phyloP scores from a whole-genome alignment of 2,888 invertebrate genomes.

The Encarsia formosa region DNA sequence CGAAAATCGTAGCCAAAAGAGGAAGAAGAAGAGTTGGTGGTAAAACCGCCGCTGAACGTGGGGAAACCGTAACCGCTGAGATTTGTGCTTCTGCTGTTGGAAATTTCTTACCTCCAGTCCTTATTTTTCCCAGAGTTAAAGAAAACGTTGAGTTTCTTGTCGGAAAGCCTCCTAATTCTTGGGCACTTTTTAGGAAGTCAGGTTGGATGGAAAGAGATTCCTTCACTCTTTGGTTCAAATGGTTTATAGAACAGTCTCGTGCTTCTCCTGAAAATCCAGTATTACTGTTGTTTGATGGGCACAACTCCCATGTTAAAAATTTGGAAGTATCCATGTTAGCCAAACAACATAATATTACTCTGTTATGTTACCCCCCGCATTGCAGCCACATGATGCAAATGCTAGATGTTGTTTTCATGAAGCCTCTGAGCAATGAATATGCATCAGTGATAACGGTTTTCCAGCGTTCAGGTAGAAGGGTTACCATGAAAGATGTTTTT shows the following conservation, averaged over 20 bases:
- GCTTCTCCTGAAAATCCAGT: slow-evolving; percentile 36
- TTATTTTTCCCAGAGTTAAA: slow-evolving; percentile 7
- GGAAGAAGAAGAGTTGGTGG: slow-evolving; percentile 34
- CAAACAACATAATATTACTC: slow-evolving; percentile 31
- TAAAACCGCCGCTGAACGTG: slow-evolving; percentile 37
- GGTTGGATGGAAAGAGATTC: neutral
- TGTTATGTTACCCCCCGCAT: slow-evolving; percentile 42
- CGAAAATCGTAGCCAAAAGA: slow-evolving; percentile 2
- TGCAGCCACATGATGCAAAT: slow-evolving; percentile 35
- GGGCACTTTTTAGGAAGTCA: slow-evolving; percentile 18
- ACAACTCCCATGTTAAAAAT: slow-evolving; percentile 40
- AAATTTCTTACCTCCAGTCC: slow-evolving; percentile 20
- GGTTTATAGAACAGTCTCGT: slow-evolving; percentile 43
- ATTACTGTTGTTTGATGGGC: slow-evolving; percentile 42
- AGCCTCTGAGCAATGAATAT: slow-evolving; percentile 27
- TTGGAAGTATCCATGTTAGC: slow-evolving; percentile 34
- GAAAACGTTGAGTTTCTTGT: slow-evolving; percentile 13
- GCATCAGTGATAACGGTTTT: no score
- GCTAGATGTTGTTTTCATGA: slow-evolving; percentile 33
- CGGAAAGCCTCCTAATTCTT: slow-evolving; percentile 6
- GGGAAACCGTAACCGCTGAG: slow-evolving; percentile 33
- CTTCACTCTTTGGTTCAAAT: slow-evolving; percentile 37
- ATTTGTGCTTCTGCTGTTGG: slow-evolving; percentile 35
- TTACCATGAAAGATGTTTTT: no score
- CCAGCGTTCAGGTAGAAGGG: no score